phyloP scores from a whole-genome alignment of 35 echinoderm and acorn worm species.

The Patiria miniata region DNA sequence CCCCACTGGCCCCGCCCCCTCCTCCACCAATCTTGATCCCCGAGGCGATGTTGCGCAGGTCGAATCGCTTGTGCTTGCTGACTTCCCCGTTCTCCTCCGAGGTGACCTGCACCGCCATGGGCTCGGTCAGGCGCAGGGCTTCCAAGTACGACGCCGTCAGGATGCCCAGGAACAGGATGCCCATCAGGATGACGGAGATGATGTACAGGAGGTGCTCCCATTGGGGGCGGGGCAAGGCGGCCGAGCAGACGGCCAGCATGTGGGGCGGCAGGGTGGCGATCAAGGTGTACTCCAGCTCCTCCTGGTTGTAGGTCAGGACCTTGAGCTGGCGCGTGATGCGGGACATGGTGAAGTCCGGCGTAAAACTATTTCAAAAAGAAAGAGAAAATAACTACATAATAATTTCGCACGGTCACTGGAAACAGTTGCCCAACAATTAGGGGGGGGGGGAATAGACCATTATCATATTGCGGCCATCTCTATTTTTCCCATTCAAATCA shows the following conservation, averaged over 20 bases:
- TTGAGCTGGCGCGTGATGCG: conserved; percentile 76
- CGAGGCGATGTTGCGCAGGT: conserved; percentile 70
- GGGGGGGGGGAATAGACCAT: too few species aligned
- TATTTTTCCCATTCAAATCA: too few species aligned
- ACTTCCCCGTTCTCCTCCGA: conserved; percentile 50
- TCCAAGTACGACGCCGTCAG: conserved; percentile 86
- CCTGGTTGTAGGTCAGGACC: conserved; percentile 64
- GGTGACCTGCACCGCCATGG: conserved; percentile 13
- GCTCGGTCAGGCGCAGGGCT: conserved; percentile 77
- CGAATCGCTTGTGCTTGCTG: conserved; percentile 71
- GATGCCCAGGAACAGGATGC: conserved; percentile 75
- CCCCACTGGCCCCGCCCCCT: conserved; percentile 59
- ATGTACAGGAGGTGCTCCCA: conserved; percentile 86
- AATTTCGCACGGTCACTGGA: too few species aligned
- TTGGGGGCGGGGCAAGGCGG: conserved; percentile 84
- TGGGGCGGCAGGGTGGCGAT: conserved; percentile 92
- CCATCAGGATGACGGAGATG: conserved; percentile 70
- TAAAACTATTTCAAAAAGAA: conserved; percentile 70
- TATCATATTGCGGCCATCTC: too few species aligned
- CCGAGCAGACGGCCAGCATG: conserved; percentile 79
- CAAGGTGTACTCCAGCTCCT: conserved; percentile 82
- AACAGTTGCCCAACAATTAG: too few species aligned
- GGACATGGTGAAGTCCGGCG: conserved; percentile 90
- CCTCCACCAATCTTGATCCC: conserved; percentile 31
- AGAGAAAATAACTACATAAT: neutral